Percentiles rank a stretch among this genome's conserved stretches.
These are phyloP conservation scores for Tapirus terrestris DNA, from an alignment of 2,113 vertebrate genomes.

Conservation along the genomic window DNA sequence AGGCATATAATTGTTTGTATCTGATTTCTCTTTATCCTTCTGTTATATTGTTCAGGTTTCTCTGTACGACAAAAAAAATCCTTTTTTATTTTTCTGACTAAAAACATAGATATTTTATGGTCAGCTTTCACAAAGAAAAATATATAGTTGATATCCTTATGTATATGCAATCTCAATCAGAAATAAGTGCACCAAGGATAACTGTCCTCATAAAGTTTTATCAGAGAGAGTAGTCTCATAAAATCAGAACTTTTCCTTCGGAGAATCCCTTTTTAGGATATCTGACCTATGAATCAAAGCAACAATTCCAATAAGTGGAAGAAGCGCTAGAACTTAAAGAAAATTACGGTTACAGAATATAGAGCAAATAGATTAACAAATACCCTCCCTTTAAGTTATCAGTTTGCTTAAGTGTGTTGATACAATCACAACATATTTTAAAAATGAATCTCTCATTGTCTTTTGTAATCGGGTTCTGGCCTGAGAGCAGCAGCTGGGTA, in stretches of 20 bases:
- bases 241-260: slow-evolving; percentile 22
- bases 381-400: neutral
- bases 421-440: neutral
- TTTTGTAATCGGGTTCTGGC: neutral
- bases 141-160: neutral
- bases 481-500: neutral
- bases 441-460: neutral
- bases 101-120: neutral
- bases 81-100: neutral
- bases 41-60: neutral
- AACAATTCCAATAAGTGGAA: neutral
- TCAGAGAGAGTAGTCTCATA: neutral
- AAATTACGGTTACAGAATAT: neutral
- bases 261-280: neutral
- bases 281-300: neutral
- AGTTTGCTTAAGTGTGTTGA: neutral
- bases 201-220: neutral
- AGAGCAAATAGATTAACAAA: neutral
- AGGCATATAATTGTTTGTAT: neutral
- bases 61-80: neutral
- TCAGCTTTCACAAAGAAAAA: neutral
- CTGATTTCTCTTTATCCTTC: neutral
- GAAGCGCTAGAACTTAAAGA: neutral
- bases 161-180: neutral
- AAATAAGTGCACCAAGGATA: neutral